Evolutionary conservation across 2,888 invertebrate genomes (phyloP).

Genomic region (Lasioglossum calceatum): DNA sequence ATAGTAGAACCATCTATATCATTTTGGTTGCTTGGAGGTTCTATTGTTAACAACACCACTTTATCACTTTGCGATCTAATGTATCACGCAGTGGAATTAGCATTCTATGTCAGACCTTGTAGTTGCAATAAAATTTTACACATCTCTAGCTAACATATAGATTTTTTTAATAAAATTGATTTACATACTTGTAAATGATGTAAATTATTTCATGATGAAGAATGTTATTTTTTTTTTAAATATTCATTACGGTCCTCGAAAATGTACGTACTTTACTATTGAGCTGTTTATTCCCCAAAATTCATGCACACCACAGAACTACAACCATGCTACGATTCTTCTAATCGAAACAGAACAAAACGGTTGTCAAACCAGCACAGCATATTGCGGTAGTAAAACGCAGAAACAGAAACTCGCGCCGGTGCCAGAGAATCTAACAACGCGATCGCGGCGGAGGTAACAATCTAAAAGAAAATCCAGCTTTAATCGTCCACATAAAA

Average conservation of each 20-base stretch:
- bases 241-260: not conserved
- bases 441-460: not conserved
- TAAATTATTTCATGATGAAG: not conserved
- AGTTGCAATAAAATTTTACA: not conserved
- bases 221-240: not conserved
- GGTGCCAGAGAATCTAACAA: not conserved
- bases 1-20: not conserved
- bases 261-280: not conserved
- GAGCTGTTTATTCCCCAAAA: not conserved
- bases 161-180: not conserved
- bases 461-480: slow-evolving; percentile 11
- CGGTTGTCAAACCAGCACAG: not conserved
- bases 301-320: not conserved
- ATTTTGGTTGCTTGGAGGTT: not conserved
- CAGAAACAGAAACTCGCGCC: not conserved
- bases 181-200: not conserved
- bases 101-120: not conserved
- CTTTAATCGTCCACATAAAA: slow-evolving; percentile 13
- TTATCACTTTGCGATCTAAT: not conserved
- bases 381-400: not conserved
- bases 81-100: not conserved
- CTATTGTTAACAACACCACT: not conserved
- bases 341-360: not conserved
- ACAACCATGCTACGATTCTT: not conserved
- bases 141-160: not conserved